These are phyloP conservation scores for Elysia crispata DNA, from an alignment of 2,888 invertebrate genomes.

Conservation along the genomic window DNA sequence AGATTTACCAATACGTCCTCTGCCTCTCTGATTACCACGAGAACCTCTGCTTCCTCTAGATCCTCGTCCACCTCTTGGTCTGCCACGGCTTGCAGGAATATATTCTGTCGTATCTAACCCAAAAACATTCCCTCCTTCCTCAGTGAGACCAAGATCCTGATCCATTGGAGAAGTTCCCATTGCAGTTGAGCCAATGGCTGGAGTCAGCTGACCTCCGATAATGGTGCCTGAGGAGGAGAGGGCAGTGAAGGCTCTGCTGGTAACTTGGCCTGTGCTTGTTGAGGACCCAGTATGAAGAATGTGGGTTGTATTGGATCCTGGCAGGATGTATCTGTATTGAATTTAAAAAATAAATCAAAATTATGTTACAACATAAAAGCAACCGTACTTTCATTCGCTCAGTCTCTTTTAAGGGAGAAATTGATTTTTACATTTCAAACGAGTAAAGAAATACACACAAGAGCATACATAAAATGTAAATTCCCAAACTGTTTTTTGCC, in stretches of 20 bases:
- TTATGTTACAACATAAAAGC: no score
- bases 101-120: slow-evolving; percentile 41
- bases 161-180: slow-evolving; percentile 20
- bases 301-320: slow-evolving; percentile 42
- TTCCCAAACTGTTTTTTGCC: no score
- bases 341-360: no score
- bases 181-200: slow-evolving; percentile 17
- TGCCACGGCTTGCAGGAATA: slow-evolving; percentile 36
- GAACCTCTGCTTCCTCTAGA: no score
- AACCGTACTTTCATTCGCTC: no score
- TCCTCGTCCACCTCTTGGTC: slow-evolving; percentile 23
- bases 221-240: slow-evolving; percentile 45
- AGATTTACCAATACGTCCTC: slow-evolving; percentile 33
- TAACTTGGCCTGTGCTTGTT: neutral
- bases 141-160: slow-evolving; percentile 19
- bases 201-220: slow-evolving; percentile 44
- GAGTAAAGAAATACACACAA: no score
- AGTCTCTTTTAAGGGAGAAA: no score
- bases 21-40: slow-evolving; percentile 10
- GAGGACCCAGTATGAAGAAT: slow-evolving; percentile 36
- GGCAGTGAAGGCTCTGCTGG: slow-evolving; percentile 30
- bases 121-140: slow-evolving; percentile 3
- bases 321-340: slow-evolving; percentile 36
- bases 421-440: no score
- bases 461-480: no score